Evolutionary conservation across 2,888 invertebrate genomes (phyloP), one percentile per base, ranked within the genome.

Genomic region (Phytoseiulus persimilis): DNA sequence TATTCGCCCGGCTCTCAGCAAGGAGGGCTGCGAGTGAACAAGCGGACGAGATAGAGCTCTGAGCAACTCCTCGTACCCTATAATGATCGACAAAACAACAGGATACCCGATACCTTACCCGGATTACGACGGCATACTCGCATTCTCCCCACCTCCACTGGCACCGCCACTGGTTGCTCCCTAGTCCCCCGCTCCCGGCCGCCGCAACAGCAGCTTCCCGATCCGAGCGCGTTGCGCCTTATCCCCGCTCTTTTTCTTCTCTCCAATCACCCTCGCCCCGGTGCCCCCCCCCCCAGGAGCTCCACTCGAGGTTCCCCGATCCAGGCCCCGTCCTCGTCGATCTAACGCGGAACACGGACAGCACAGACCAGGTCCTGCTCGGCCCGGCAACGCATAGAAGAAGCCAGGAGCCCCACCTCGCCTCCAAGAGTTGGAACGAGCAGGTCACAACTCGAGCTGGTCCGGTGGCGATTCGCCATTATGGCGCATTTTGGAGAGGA

Each of bases 1-100:
- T 14, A 65, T 65, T 65, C 65, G 65, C 65, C 9, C 5, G 65
- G 65, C 65, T 28, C 1, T 28, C 18, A 65, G 65, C 65, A 14
- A 1, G 11, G 65, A 65, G 65, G 18, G 65, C 23, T 23, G 65
- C 65, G 65, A 18, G 65, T 65, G 65, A 23, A 2, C 65, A 23
- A 65, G 65, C 28, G 65, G 14, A 65, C 18, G 65, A 28, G 65
- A 6, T 65, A 28, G 65, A 28, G 11, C 65, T 65, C 65, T 18
- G 18, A 65, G 65, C 65, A 65, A 65, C 65, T 65, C 65, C 65
- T 65, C 65, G 65, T 65, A 65, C 65, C 65, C 65, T 65, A 65
- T 65, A 65, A 65, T 65, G 65, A 65, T 65, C 65, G 65, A 65
- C 65, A 65, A 65, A 65, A 65, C 65, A 65, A 65, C 65, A 65